These are phyloP conservation scores for Papilio glaucus DNA, from an alignment of 1,140 invertebrate genomes.

Conservation along the genomic window DNA sequence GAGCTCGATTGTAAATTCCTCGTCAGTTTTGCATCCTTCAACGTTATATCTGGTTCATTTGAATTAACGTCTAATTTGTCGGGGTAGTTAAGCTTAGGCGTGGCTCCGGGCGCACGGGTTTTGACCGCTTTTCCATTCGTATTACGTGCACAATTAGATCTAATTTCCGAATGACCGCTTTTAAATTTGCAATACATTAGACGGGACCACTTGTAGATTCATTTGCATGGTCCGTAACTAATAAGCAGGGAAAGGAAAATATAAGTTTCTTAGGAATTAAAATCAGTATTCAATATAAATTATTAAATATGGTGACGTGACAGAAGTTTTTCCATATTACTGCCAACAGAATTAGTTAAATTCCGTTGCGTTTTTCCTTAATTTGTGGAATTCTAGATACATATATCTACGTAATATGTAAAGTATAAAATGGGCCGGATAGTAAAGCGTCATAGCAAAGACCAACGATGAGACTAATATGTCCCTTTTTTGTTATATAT, in stretches of 20 bases:
- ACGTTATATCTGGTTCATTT: constrained; percentile 15
- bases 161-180: not conserved
- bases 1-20: constrained; percentile 19
- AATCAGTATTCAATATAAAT: too few relatives aligned
- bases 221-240: constrained; percentile 14
- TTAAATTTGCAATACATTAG: not conserved
- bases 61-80: constrained; percentile 14
- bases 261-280: not conserved
- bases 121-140: constrained; percentile 7
- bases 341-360: too few relatives aligned
- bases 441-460: too few relatives aligned
- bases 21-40: constrained; percentile 15
- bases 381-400: too few relatives aligned
- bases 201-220: constrained; percentile 13
- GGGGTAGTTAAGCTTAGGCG: constrained; percentile 10
- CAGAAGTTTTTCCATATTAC: too few relatives aligned
- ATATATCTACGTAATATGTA: too few relatives aligned
- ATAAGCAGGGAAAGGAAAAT: not conserved
- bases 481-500: too few relatives aligned
- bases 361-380: too few relatives aligned
- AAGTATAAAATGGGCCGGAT: too few relatives aligned
- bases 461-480: too few relatives aligned
- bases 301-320: too few relatives aligned
- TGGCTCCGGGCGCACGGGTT: not conserved
- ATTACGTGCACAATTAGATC: constrained; percentile 1